Evolutionary conservation across 2,113 vertebrate species (phyloP), one percentile per base, ranked within the genome.

Genomic region (Petrocephalus zakoni): DNA sequence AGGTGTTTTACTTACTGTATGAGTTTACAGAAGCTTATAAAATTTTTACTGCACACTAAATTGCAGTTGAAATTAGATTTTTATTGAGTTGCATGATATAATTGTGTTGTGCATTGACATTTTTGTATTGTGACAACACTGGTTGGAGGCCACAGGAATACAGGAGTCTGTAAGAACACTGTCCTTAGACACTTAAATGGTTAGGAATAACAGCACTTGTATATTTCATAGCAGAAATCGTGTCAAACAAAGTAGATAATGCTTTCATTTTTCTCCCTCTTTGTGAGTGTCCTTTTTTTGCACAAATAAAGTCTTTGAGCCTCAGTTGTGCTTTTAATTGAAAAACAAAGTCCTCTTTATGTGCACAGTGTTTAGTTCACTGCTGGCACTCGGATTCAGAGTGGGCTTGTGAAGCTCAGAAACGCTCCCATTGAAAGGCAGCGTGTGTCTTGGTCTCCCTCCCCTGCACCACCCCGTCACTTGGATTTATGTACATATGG

Each of bases 131-230:
- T 68, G 61, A 68, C 9, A 68, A 68, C 25, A 68, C 2, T 64
- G 11, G 93, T 93, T 92, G 93, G 91, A 91, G 90, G 92, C 92
- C 92, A 90, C 90, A 90, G 58, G 17, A 25, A 25, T 51, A 47
- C 0, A 46, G 49, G 82, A 51, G 37, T 37, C 11, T 61, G n/a
- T n/a, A n/a, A n/a, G 7, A 58, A 64, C 6, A 29, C 21, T 46
- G 86, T 42, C 55, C 55, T 64, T 29, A 86, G n/a, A 53, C 3
- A 0, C 15, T 22, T 46, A 61, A 22, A 46, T 87, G 29, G 51
- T n/a, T 21, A 42, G 15, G 34, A 46, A 56, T 34, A n/a, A 87
- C 51, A 61, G 34, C 21, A 47, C 21, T 13, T 87, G 21, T 10
- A 37, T 21, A 61, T 46, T 64, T 64, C 86, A 61, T 37, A 87